Base-by-base conservation (phyloP, 2,888 invertebrate genomes). In the Pemphredon lugubris region DNA sequence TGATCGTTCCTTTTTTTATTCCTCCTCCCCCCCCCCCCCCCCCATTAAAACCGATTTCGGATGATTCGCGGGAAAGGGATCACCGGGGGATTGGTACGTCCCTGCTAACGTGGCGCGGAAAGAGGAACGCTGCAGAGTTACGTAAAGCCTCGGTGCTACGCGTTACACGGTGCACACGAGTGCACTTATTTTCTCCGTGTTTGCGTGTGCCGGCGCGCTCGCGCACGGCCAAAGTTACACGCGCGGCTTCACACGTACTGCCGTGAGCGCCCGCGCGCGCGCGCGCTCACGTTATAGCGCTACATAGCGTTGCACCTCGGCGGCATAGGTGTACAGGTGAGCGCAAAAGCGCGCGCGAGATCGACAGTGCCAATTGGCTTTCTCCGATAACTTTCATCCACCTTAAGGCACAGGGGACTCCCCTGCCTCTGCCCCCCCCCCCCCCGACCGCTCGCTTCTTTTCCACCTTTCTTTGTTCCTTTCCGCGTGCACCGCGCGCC, bases 371-470 rank as follows among this genome's bases (percentile, higher is more conserved):
- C 87, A 86, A 88, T 88, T 86, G 88, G 88, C 89, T 89, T 89
- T 89, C 89, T 88, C 89, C 88, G 83, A 86, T 87, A 88, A 89
- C 89, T 89, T 89, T 89, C 89, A 88, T 89, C 83, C 84, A 81
- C 79, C 84, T 83, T 79, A 79, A 82, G 81, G 73, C 80, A 39
- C 23, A 13, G 54, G 13, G 39, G 18, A 18, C 32, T 32, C 42
- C 23, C 53, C 23, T 9, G 16, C 32, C 39, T 53, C 32, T n/a
- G 16, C 34, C 40, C 11, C 1, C 14, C 6, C 39, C 57, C 34
- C 14, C 6, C 39, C 57, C 34, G 54, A 23, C 32, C 60, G 47
- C 40, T 60, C 61, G 73, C 74, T 83, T 82, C 79, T 84, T 86
- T 85, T 85, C 80, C 83, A 84, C 84, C 83, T 84, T 87, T 84